Conservation (phyloP, 2,113 vertebrate genomes). For the Scortum barcoo region DNA sequence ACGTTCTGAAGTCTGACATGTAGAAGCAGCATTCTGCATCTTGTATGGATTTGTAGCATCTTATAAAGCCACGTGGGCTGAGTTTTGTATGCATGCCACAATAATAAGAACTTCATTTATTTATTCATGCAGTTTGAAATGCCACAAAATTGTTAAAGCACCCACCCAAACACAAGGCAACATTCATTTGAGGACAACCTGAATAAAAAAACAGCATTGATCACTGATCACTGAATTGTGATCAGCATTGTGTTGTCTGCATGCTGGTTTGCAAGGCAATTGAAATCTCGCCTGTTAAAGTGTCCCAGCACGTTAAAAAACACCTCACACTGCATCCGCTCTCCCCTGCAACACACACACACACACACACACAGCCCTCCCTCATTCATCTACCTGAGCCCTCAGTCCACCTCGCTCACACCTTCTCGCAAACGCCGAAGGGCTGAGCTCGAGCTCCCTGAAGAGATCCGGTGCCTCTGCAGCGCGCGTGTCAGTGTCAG, state of each 20-base stretch:
- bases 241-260: neutral
- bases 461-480: conserved; percentile 9
- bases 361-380: conserved; percentile 32
- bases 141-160: neutral
- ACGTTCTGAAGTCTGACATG: neutral
- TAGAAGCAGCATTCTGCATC: neutral
- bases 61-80: neutral
- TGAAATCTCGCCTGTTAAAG: neutral
- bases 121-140: neutral
- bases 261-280: neutral
- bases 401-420: conserved; percentile 59
- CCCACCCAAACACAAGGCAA: neutral
- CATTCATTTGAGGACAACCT: neutral
- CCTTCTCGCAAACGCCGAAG: conserved; percentile 50
- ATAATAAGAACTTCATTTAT: neutral
- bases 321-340: conserved; percentile 33
- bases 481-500: neutral
- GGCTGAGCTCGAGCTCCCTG: conserved; percentile 10
- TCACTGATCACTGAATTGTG: too few relatives aligned
- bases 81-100: neutral
- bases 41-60: neutral
- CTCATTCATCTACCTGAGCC: conserved; percentile 57
- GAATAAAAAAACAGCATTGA: neutral
- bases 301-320: conserved; percentile 36
- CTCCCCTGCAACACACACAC: conserved; percentile 34